Conservation (phyloP, 2,888 invertebrate species). For the Anorthoa munda region DNA sequence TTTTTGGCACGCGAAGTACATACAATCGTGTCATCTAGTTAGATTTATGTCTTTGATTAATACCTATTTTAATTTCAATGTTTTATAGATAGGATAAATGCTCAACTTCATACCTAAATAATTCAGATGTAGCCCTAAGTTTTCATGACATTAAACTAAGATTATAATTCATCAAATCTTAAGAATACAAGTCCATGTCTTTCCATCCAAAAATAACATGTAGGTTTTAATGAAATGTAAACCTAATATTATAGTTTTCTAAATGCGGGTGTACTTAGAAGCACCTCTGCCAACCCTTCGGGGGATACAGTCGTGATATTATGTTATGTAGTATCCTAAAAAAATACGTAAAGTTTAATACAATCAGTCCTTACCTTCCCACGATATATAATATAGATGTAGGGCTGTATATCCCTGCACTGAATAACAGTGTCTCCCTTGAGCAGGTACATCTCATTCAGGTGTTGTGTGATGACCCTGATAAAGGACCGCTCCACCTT, state of each 20-base stretch:
- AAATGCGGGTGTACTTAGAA: no score
- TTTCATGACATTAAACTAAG: no score
- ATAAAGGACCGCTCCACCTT: conserved; percentile 90
- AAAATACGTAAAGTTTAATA: background rate
- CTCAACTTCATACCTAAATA: no score
- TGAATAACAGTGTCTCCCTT: conserved; percentile 88
- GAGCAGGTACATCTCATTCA: conserved; percentile 88
- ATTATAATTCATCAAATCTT: no score
- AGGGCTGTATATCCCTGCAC: conserved; percentile 86
- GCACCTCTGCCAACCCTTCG: conserved; percentile 73
- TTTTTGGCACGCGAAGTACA: no score
- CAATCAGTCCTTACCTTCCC: conserved; percentile 83
- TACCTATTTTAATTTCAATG: no score
- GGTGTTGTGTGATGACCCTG: conserved; percentile 88
- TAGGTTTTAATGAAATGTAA: background rate
- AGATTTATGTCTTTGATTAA: no score
- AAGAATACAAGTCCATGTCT: no score
- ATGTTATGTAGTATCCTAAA: background rate
- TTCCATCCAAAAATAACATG: background rate
- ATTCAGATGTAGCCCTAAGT: no score
- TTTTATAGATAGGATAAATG: no score
- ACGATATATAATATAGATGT: conserved; percentile 88
- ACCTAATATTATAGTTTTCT: no score
- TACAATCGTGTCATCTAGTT: no score
- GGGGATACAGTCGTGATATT: conserved; percentile 87